Conservation (phyloP, 1,140 invertebrate genomes). For the Drosophila erecta region DNA sequence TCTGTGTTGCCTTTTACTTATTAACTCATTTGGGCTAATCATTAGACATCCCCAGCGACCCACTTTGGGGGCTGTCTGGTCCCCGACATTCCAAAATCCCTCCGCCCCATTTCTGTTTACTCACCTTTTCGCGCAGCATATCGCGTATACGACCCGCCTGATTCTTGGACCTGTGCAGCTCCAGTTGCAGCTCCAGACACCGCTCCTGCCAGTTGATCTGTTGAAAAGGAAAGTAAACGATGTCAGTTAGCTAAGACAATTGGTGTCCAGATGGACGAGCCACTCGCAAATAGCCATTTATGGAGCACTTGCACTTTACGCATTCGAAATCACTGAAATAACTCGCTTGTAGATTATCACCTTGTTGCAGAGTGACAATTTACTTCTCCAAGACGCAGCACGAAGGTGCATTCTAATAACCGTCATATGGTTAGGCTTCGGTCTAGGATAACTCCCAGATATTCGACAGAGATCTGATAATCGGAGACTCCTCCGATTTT, state of each 20-base stretch:
- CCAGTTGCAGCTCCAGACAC: constrained; percentile 92
- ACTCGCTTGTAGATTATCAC: too few relatives aligned
- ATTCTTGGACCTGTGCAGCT: constrained; percentile 91
- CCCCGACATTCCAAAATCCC: neutral
- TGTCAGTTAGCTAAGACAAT: neutral
- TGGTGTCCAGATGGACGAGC: neutral
- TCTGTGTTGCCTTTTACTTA: constrained; percentile 52
- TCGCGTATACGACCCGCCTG: constrained; percentile 93
- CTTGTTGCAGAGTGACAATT: too few relatives aligned
- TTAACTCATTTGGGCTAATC: constrained; percentile 72
- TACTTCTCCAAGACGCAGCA: too few relatives aligned
- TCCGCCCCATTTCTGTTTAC: constrained; percentile 6
- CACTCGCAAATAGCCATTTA: too few relatives aligned
- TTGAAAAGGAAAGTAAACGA: neutral
- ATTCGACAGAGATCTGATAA: too few relatives aligned
- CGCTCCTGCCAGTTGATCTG: constrained; percentile 92
- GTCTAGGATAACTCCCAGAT: too few relatives aligned
- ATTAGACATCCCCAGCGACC: constrained; percentile 47
- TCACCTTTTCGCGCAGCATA: constrained; percentile 94
- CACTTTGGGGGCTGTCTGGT: constrained; percentile 3
- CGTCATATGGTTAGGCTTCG: too few relatives aligned
- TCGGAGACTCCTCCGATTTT: too few relatives aligned
- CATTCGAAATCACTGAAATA: too few relatives aligned
- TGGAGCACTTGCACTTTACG: too few relatives aligned
- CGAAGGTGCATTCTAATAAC: too few relatives aligned